Percentiles rank a stretch among this genome's conserved stretches.
These are phyloP conservation scores for Tanytarsus gracilentus DNA, from an alignment of 2,888 invertebrate genomes.

Conservation along the genomic window DNA sequence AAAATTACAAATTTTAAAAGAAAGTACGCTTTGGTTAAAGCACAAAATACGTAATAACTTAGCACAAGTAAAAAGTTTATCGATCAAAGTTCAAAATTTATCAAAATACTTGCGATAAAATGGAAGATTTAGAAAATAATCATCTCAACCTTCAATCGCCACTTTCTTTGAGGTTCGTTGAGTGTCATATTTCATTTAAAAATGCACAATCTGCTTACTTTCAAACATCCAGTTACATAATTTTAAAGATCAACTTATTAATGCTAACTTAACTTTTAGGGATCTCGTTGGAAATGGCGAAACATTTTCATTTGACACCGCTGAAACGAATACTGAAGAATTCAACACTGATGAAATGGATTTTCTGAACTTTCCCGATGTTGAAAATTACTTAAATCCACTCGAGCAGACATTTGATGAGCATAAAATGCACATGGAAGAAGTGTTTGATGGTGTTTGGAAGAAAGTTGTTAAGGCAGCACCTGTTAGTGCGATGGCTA, in stretches of 20 bases:
- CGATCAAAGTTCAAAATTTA: too few species aligned
- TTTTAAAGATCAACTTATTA: background rate
- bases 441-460: background rate
- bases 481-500: background rate
- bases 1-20: too few species aligned
- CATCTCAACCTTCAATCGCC: too few species aligned
- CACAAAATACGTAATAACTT: too few species aligned
- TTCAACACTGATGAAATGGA: background rate
- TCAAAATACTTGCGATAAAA: too few species aligned
- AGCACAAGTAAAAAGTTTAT: too few species aligned
- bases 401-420: background rate
- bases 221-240: too few species aligned
- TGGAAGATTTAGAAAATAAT: too few species aligned
- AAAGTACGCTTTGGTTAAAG: too few species aligned
- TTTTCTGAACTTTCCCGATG: background rate
- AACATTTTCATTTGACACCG: background rate
- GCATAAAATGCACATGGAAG: background rate
- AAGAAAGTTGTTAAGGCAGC: slow-evolving; percentile 1
- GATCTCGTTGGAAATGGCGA: background rate
- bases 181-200: too few species aligned
- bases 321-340: background rate
- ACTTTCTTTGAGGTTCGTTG: too few species aligned
- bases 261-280: background rate
- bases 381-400: background rate
- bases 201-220: too few species aligned